Conservation (phyloP, 1,140 invertebrate species). For the Onthophagus taurus region DNA sequence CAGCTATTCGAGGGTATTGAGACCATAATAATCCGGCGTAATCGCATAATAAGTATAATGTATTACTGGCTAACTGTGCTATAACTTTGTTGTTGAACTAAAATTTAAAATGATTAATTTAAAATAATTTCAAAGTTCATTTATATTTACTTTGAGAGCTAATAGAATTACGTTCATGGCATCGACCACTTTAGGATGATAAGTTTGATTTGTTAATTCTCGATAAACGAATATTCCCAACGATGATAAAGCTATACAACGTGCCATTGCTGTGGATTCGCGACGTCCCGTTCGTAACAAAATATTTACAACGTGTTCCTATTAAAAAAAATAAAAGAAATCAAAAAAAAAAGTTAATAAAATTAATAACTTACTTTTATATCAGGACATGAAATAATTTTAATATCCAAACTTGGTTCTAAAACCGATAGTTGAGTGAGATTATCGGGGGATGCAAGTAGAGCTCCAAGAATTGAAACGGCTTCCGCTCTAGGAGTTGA, state of each 20-base stretch:
- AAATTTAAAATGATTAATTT: slow-evolving; percentile 37
- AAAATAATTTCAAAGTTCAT: no score
- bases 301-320: slow-evolving; percentile 84
- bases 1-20: slow-evolving; percentile 67
- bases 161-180: slow-evolving; percentile 79
- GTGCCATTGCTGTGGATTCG: slow-evolving; percentile 80
- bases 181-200: slow-evolving; percentile 66
- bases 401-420: slow-evolving; percentile 63
- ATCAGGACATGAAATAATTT: slow-evolving; percentile 62
- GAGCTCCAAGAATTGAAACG: slow-evolving; percentile 78
- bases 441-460: slow-evolving; percentile 72
- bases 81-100: slow-evolving; percentile 77
- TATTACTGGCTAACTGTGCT: slow-evolving; percentile 80
- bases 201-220: slow-evolving; percentile 55
- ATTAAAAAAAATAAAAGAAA: slow-evolving; percentile 24
- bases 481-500: slow-evolving; percentile 83
- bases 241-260: slow-evolving; percentile 81
- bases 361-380: slow-evolving; percentile 52
- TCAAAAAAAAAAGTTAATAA: neutral
- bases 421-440: slow-evolving; percentile 70
- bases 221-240: slow-evolving; percentile 78
- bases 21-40: slow-evolving; percentile 64
- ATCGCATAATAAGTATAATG: slow-evolving; percentile 70
- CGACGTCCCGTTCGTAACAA: slow-evolving; percentile 75
- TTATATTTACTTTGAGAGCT: slow-evolving; percentile 60